Base-by-base conservation (phyloP, 1,140 invertebrate species). In the Callitettix versicolor region DNA sequence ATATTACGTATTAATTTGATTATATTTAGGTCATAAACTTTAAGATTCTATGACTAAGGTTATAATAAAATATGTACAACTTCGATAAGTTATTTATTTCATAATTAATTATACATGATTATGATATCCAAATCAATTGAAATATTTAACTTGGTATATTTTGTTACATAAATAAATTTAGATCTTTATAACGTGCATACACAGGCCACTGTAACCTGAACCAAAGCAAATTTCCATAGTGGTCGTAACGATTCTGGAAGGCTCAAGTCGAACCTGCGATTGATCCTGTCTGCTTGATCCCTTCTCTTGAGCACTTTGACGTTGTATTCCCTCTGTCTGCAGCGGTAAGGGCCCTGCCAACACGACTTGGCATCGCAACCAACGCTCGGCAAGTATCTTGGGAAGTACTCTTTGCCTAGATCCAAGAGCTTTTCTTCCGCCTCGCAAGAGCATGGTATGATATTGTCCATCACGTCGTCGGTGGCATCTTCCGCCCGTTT, bases 381-480 rank as follows among this genome's bases (percentile, higher is more conserved):
- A 15, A 42, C 38, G 2, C n/a, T 44, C n/a, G 55, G 47, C 21
- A 57, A 11, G 36, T 55, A 55, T 12, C 53, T n/a, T 9, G 55
- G 48, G 14, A 18, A 57, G n/a, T 41, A 57, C 21, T 51, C n/a
- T n/a, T 38, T 17, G 14, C 55, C 55, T 1, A 56, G 26, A 33
- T 56, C 55, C 15, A 51, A 12, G 6, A 57, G 24, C n/a, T 34
- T 15, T 1, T 18, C n/a, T 12, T 7, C 21, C 1, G 36, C 9
- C 12, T 56, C 40, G 21, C 55, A 56, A 5, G 55, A 51, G 17
- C 55, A 56, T 0, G 55, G 55, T 3, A 56, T 33, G 3, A 34
- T 3, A 15, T 30, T 7, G 9, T 22, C 50, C 26, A 15, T 5
- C 4, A 40, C 38, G 2, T 18, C 26, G 3, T 30, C 26, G 3